Evolutionary conservation across 1,140 invertebrate species (phyloP), one percentile per base, ranked within the genome.

Genomic region (Drosophila subobscura): DNA sequence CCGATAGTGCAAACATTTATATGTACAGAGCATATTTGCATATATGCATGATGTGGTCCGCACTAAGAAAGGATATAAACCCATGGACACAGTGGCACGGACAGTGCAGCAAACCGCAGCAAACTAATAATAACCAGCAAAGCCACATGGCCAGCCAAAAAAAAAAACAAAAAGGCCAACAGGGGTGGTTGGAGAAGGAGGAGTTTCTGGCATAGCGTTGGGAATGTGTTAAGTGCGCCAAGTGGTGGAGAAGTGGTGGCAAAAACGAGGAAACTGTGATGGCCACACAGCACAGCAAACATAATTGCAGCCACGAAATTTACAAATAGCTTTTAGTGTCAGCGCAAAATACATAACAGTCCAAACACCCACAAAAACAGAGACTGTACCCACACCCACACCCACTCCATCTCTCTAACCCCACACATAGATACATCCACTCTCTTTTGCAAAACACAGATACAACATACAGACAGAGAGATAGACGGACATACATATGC

Each of bases 251-350:
- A 23, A 16, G 40, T 10, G 14, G 25, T 14, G 7, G 29, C 23
- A 14, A 33, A 12, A 23, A 33, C 33, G 6, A 8, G 47, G 46
- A 61, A 57, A 45, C 55, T 47, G 40, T 41, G 51, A 16, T 44
- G 77, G 47, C 57, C 45, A 42, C 70, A 78, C 65, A 71, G 86
- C 73, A 86, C 64, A 86, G 81, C 81, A 86, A 86, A 85, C 81
- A 85, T 86, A 85, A 85, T 85, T 86, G 81, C 81, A 86, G 84
- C 83, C 81, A 79, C 81, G 77, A 86, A 85, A 86, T 85, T 85
- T 85, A 85, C 81, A 85, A 85, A 85, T 85, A 86, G 81, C 81
- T 85, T 85, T 85, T 85, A 85, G 81, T 85, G 81, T 86, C 81
- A 85, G 77, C 77, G 60, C 70, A 74, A 81, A 86, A 85, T 85